Evolutionary conservation across 2,797 vertebrate genomes (phyloP), one percentile per base, ranked within the genome.

Genomic region (Xenentodon cancila): DNA sequence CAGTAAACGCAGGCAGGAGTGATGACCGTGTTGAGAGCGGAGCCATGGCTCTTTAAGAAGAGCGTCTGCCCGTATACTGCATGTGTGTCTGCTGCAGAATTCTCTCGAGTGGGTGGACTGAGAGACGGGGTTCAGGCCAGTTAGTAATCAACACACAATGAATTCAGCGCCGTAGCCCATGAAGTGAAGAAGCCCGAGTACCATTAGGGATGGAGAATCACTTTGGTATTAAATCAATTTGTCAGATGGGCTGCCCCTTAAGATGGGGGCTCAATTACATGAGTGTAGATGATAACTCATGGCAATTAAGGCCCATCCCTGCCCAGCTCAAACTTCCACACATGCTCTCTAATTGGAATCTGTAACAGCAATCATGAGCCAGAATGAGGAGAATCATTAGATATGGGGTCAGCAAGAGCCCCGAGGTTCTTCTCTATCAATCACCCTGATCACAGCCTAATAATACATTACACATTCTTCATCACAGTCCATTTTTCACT

Each of bases 181-280:
- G 73, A 82, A 40, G 78, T 75, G 85, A 86, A 79, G 85, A 84
- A 79, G 71, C 80, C 76, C 19, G 40, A 82, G 85, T 73, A 75
- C 88, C 90, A 92, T 92, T 90, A 90, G 87, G 77, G 84, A 90
- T 75, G 77, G 84, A 87, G 85, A 92, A 90, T 87, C 86, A 80
- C 90, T 91, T 91, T 85, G 84, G 77, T 92, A 91, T 90, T 92
- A 92, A 92, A 93, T 93, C 89, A 91, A 92, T 93, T 92, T 92
- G 91, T 93, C 92, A 93, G 92, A 88, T 73, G 78, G 80, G 89
- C 85, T 83, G 84, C 85, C 87, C 88, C 88, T 90, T 82, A 89
- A 91, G 90, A 91, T 79, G 84, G 76, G 80, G 82, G 88, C 91
- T 91, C 86, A 92, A 91, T 93, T 91, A 92, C 89, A 91, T 52